Evolutionary conservation across 2,797 vertebrate genomes (phyloP).

Genomic region (Leptoclinus maculatus): DNA sequence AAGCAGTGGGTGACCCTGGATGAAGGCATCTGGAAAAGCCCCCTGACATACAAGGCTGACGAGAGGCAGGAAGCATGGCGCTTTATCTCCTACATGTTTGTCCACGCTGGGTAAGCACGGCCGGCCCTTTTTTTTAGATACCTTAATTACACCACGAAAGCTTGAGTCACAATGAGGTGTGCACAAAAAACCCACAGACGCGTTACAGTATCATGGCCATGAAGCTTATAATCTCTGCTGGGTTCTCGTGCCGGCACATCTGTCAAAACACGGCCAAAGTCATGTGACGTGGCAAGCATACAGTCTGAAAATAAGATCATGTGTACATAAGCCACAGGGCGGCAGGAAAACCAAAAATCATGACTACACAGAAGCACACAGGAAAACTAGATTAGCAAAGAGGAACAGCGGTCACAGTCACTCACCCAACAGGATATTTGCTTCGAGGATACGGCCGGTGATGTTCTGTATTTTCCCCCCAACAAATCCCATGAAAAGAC

Average conservation of each 20-base stretch:
- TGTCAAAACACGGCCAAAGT: constrained; percentile 25
- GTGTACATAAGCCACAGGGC: constrained; percentile 12
- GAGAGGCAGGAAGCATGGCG: constrained; percentile 89
- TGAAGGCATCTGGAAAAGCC: constrained; percentile 85
- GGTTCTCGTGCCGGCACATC: not conserved
- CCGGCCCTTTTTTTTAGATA: not conserved
- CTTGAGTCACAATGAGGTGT: not conserved
- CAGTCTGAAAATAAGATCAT: not conserved
- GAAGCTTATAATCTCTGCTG: not conserved
- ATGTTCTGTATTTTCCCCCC: not conserved
- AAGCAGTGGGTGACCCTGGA: constrained; percentile 92
- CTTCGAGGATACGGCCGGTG: constrained; percentile 10
- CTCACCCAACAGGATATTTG: constrained; percentile 25
- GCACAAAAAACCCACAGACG: not conserved
- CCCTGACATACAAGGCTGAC: constrained; percentile 86
- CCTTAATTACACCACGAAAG: not conserved
- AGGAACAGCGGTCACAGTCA: constrained; percentile 24
- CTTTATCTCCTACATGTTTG: constrained; percentile 94
- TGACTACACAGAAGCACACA: constrained; percentile 28
- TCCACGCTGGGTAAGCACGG: constrained; percentile 90
- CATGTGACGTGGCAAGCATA: not conserved
- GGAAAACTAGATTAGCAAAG: constrained; percentile 27
- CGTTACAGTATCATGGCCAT: not conserved
- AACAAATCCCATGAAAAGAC: not conserved
- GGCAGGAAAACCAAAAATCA: constrained; percentile 38